Conservation (phyloP, 2,888 invertebrate species). For the Lepidochrysops patricia region DNA sequence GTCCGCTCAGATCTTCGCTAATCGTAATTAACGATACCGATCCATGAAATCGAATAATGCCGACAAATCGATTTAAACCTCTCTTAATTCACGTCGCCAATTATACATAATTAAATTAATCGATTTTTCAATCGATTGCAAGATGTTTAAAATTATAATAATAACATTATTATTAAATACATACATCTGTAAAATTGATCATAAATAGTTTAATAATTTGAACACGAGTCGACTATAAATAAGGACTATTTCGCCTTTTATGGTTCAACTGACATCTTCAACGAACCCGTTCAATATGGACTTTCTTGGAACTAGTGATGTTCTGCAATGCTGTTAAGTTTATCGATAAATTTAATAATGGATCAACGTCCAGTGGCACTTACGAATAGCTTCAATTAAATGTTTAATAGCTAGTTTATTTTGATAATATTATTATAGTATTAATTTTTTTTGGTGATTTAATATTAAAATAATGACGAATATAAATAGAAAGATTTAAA, state of each 20-base stretch:
- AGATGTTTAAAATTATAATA: too few relatives aligned
- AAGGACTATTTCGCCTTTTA: conserved; percentile 43
- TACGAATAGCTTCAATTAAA: not conserved
- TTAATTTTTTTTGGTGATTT: too few relatives aligned
- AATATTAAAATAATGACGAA: too few relatives aligned
- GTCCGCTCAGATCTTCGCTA: conserved; percentile 49
- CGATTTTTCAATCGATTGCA: conserved; percentile 35
- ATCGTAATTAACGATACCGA: conserved; percentile 61
- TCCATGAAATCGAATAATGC: conserved; percentile 62
- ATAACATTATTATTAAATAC: too few relatives aligned
- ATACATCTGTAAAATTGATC: not conserved
- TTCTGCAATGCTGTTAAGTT: conserved; percentile 13
- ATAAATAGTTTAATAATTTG: conserved; percentile 34
- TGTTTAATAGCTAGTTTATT: not conserved
- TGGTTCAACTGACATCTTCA: conserved; percentile 51
- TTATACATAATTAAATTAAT: conserved; percentile 16
- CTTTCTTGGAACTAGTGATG: conserved; percentile 32
- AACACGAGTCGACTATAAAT: not conserved
- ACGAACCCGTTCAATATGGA: conserved; percentile 43
- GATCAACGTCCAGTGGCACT: not conserved
- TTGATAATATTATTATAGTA: too few relatives aligned
- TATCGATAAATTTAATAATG: not conserved
- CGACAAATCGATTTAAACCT: conserved; percentile 44
- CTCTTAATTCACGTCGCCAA: conserved; percentile 26
- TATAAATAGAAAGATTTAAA: too few relatives aligned